Conservation (phyloP, 2,888 invertebrate genomes). For the Cheilosia pagana region DNA sequence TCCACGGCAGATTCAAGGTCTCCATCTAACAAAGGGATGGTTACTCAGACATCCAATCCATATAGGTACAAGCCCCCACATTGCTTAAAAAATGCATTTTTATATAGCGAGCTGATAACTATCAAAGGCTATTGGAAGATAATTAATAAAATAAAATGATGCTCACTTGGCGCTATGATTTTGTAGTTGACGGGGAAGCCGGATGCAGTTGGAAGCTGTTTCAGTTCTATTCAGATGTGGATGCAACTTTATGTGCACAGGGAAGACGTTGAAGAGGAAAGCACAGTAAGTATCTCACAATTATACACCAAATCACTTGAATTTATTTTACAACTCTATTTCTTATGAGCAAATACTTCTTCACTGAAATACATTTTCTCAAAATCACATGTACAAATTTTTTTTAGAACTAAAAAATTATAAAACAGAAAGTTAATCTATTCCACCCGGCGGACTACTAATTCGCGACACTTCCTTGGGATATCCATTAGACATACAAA, state of each 20-base stretch:
- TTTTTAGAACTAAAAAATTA: background rate
- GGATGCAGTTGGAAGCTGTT: background rate
- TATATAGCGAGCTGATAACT: too few relatives aligned
- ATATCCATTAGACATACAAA: background rate
- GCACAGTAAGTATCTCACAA: background rate
- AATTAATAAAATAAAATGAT: background rate
- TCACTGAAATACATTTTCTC: background rate
- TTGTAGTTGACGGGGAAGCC: constrained; percentile 4
- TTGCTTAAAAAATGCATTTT: too few relatives aligned
- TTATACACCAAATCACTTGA: background rate
- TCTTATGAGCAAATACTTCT: background rate
- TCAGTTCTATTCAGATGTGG: background rate
- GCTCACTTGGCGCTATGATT: constrained; percentile 39
- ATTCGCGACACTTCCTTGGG: too few relatives aligned
- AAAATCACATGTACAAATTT: background rate
- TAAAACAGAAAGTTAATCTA: too few relatives aligned
- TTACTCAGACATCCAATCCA: too few relatives aligned
- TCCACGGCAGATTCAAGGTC: background rate
- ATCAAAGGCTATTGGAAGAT: too few relatives aligned
- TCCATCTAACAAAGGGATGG: too few relatives aligned
- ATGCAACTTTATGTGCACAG: background rate
- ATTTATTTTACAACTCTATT: constrained; percentile 10
- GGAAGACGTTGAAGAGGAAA: background rate
- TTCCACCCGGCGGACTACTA: too few relatives aligned
- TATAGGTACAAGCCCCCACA: too few relatives aligned